Conservation (phyloP, 2,797 vertebrate species). For the Morelia viridis region DNA sequence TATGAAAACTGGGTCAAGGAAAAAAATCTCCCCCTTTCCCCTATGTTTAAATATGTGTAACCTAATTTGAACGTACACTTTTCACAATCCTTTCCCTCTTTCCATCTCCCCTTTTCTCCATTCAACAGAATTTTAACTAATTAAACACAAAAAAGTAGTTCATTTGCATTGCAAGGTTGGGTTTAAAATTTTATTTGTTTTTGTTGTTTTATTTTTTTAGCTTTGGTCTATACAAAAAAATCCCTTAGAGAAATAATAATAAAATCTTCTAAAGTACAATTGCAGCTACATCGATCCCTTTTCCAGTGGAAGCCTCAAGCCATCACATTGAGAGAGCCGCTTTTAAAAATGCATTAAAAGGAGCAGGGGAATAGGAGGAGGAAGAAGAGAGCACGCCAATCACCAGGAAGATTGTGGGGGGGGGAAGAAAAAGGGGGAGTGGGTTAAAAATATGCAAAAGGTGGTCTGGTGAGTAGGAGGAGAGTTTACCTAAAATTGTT, state of each 20-base stretch:
- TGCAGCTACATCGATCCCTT: conserved; percentile 58
- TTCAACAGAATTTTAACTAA: background rate
- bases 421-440: background rate
- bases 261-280: conserved; percentile 67
- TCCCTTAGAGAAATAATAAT: conserved; percentile 76
- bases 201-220: conserved; percentile 72
- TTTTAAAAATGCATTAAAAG: conserved; percentile 55
- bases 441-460: conserved; percentile 66
- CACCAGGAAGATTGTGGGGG: conserved; percentile 64
- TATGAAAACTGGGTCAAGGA: background rate
- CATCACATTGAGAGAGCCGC: conserved; percentile 55
- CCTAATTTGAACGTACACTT: background rate
- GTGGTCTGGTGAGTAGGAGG: conserved; percentile 64
- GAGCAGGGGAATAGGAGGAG: conserved; percentile 38
- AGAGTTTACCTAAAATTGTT: conserved; percentile 57
- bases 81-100: background rate
- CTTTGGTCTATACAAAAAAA: conserved; percentile 83
- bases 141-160: conserved; percentile 42
- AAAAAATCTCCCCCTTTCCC: background rate
- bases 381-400: conserved; percentile 69
- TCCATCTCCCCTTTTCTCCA: too few species aligned
- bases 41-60: background rate
- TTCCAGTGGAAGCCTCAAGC: conserved; percentile 44
- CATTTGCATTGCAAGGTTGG: conserved; percentile 45
- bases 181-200: conserved; percentile 72